These are phyloP conservation scores for Eonycteris spelaea DNA, from an alignment of 2,113 vertebrate genomes.

Conservation along the genomic window DNA sequence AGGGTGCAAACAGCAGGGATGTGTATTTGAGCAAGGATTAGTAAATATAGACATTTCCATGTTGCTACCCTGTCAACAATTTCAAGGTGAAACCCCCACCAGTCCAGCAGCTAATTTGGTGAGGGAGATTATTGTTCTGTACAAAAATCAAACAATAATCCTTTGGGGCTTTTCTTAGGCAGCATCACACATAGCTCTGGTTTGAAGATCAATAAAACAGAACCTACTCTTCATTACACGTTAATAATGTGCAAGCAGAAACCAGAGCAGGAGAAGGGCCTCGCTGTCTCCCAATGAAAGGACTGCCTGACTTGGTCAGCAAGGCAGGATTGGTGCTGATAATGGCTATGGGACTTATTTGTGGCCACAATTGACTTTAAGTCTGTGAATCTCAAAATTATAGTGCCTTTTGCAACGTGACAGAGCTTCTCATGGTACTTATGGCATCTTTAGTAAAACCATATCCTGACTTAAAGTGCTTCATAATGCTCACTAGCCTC, in stretches of 20 bases:
- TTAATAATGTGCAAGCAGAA: constrained; percentile 57
- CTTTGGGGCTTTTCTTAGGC: constrained; percentile 44
- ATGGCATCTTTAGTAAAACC: not conserved
- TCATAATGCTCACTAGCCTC: not conserved
- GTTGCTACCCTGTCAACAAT: constrained; percentile 71
- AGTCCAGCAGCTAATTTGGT: constrained; percentile 45
- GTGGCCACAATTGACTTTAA: not conserved
- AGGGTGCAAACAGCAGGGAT: constrained; percentile 58
- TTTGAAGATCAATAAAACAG: constrained; percentile 75
- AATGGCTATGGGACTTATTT: not conserved
- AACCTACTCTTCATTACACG: constrained; percentile 59
- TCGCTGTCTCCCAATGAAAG: fast-evolving
- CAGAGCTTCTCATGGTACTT: not conserved
- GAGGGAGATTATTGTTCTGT: constrained; percentile 69
- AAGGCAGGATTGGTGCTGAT: no score
- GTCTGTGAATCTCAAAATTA: not conserved
- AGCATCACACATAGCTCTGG: constrained; percentile 37
- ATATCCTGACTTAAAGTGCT: not conserved
- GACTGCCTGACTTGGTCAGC: not conserved
- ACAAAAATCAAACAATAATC: constrained; percentile 42
- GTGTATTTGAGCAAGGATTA: constrained; percentile 78
- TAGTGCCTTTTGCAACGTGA: not conserved
- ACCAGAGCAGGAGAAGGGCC: not conserved
- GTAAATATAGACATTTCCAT: constrained; percentile 65
- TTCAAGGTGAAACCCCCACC: constrained; percentile 77